Conservation (phyloP, 2,113 vertebrate genomes). For the Suricata suricatta region DNA sequence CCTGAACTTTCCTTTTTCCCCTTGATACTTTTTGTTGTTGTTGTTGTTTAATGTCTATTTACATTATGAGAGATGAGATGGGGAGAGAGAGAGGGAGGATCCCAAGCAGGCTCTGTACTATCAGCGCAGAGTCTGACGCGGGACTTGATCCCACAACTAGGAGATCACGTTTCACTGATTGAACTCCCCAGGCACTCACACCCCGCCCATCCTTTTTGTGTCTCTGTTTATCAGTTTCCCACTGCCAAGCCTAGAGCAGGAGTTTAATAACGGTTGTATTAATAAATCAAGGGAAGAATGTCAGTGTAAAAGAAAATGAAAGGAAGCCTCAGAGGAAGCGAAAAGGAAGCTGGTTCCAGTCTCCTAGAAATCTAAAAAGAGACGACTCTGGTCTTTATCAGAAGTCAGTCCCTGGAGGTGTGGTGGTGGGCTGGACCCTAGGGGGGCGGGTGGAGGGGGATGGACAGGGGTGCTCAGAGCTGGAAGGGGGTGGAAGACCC, state of each 20-base stretch:
- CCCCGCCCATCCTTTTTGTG: background rate
- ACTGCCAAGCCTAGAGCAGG: background rate
- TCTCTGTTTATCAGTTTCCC: background rate
- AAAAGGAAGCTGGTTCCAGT: background rate
- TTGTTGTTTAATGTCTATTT: too few species aligned
- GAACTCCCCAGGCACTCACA: too few species aligned
- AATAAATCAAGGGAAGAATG: constrained; percentile 49
- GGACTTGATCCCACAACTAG: too few species aligned
- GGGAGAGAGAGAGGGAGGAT: too few species aligned
- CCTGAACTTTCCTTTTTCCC: background rate
- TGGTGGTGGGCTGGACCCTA: background rate
- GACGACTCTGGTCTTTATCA: background rate
- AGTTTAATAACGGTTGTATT: constrained; percentile 31
- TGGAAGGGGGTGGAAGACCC: background rate
- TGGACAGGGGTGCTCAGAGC: too few species aligned
- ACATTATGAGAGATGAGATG: too few species aligned
- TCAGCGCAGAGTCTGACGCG: too few species aligned
- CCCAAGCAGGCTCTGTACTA: too few species aligned
- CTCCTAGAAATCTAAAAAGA: background rate
- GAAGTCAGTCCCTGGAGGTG: background rate
- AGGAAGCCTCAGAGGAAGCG: background rate
- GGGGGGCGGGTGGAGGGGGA: too few species aligned
- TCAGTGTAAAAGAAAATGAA: background rate
- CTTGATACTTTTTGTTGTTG: background rate
- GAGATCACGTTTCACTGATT: too few species aligned